These are phyloP conservation scores for Cataglyphis rosenhaueri DNA, from an alignment of 2,888 invertebrate genomes.

Conservation along the genomic window DNA sequence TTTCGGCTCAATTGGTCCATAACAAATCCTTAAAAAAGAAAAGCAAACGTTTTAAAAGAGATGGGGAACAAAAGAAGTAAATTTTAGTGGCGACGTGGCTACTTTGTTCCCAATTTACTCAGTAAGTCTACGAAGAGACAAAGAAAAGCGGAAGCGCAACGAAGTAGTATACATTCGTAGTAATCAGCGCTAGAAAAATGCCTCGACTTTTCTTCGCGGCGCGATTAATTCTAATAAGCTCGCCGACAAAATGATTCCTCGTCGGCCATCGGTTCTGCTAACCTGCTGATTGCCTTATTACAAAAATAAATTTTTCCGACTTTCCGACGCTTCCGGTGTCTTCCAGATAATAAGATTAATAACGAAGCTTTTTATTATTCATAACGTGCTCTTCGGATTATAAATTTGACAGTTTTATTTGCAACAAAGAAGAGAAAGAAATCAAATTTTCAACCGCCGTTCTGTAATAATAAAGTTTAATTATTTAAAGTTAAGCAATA, in stretches of 20 bases:
- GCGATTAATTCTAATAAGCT: conserved; percentile 35
- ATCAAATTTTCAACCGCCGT: not conserved
- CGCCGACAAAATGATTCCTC: conserved; percentile 13
- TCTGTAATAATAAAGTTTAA: conserved; percentile 33
- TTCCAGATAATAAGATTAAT: conserved; percentile 12
- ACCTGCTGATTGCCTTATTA: not conserved
- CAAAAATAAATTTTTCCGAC: conserved; percentile 17
- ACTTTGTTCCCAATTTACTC: conserved; percentile 22
- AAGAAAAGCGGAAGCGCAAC: not conserved
- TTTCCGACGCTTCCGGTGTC: not conserved
- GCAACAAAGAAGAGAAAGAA: not conserved
- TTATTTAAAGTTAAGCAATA: conserved; percentile 57
- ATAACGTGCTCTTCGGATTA: not conserved
- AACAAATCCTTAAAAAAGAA: not conserved
- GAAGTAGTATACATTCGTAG: conserved; percentile 13
- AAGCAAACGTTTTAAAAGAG: not conserved
- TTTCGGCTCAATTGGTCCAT: not conserved
- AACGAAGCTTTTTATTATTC: too few relatives aligned
- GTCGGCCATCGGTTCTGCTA: not conserved
- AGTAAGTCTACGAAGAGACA: not conserved
- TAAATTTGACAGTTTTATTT: not conserved
- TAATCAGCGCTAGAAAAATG: conserved; percentile 21
- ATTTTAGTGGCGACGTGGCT: not conserved
- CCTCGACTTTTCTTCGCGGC: not conserved
- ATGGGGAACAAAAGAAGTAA: not conserved